Evolutionary conservation across 2,797 vertebrate species (phyloP).

Genomic region (Diplodus puntazzo): DNA sequence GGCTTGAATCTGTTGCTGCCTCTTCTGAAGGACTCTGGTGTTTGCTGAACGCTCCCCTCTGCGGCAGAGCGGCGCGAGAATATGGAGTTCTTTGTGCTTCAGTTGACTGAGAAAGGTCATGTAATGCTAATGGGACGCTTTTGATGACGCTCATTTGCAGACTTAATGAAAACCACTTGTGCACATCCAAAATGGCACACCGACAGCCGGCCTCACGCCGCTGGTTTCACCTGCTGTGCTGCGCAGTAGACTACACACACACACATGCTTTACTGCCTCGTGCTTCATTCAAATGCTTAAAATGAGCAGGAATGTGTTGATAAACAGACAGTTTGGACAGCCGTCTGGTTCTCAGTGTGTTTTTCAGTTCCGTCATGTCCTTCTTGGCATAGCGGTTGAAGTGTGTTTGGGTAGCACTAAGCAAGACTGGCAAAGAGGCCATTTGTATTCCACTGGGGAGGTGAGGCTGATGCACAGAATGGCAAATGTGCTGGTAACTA

Average conservation of each 20-base stretch:
- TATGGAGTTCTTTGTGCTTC: slow-evolving; percentile 53
- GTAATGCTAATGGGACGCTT: slow-evolving; percentile 53
- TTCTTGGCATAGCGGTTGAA: slow-evolving; percentile 60
- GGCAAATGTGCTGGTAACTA: slow-evolving; percentile 57
- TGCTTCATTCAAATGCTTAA: slow-evolving; percentile 12
- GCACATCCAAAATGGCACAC: background rate
- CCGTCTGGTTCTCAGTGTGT: slow-evolving; percentile 55
- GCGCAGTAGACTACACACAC: background rate
- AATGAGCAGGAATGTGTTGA: slow-evolving; percentile 24
- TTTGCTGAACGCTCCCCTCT: slow-evolving; percentile 44
- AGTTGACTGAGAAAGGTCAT: slow-evolving; percentile 61
- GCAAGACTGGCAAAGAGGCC: slow-evolving; percentile 54
- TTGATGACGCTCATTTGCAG: slow-evolving; percentile 38
- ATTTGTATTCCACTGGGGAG: slow-evolving; percentile 69
- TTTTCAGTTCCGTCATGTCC: slow-evolving; percentile 41
- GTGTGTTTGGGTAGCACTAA: slow-evolving; percentile 61
- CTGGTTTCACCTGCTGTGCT: slow-evolving; percentile 8
- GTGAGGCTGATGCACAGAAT: slow-evolving; percentile 58
- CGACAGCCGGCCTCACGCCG: slow-evolving; percentile 12
- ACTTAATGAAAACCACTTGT: slow-evolving; percentile 10
- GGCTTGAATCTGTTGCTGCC: slow-evolving; percentile 25
- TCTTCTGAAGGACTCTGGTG: slow-evolving; percentile 19
- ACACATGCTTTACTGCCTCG: background rate
- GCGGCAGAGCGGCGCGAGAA: slow-evolving; percentile 46
- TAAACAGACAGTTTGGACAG: slow-evolving; percentile 33